Evolutionary conservation across 2,797 vertebrate species (phyloP), one percentile per base, ranked within the genome.

Genomic region (Anas georgica): DNA sequence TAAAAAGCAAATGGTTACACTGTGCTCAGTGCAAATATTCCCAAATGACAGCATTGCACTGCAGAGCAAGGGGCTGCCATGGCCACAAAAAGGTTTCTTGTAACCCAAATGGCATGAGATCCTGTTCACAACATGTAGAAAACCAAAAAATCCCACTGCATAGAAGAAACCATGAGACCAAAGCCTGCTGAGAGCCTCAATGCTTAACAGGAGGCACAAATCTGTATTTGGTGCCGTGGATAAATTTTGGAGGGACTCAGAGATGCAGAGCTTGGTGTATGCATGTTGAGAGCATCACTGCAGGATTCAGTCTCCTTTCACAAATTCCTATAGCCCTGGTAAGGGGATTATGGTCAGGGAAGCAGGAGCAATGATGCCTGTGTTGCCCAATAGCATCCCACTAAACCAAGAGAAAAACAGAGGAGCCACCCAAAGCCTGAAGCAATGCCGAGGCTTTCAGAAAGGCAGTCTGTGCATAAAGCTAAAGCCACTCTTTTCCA

Each of bases 1-100:
- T 50, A 33, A 91, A 91, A 86, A 88, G 85, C 46, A 84, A 91
- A 92, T 3, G 81, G 41, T 64, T 93, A 46, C 70, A 28, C 41
- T n/a, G 59, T 6, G 54, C 15, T 31, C 66, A 75, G 62, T 41
- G 88, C n/a, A 91, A 91, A 88, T 62, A 76, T n/a, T 82, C 74
- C 77, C 83, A 41, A 78, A 88, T 0, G 10, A 48, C 10, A 3
- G 15, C 11, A 3, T 17, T 62, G 33, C 48, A 46, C 28, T 39
- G 59, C 0, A 1, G 46, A 41, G 17, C 3, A 1, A 46, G 21
- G 25, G 15, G 17, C 28, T 75, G 43, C 68, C 23, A 17, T 0
- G 0, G 33, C 43, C n/a, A 35, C 17, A 72, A 66, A 43, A 18
- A 2, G 7, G 10, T 1, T 7, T 2, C 7, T 6, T 55, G 79